phyloP scores from a whole-genome alignment of 1,140 invertebrate genomes.

The Telenomus remus region DNA sequence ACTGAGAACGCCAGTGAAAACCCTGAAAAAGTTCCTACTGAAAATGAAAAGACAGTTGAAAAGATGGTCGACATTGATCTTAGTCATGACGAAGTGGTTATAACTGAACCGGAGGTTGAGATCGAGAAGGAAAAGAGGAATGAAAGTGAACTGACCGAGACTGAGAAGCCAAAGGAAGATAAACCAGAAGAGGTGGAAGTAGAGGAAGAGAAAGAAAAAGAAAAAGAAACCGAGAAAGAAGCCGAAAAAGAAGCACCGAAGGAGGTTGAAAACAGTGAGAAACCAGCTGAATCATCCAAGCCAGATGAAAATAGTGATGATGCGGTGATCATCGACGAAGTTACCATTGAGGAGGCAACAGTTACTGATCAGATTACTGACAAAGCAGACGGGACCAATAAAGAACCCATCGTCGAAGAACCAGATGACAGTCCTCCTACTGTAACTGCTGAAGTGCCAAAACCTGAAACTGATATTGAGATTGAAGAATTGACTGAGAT shows the following conservation, averaged over 20 bases:
- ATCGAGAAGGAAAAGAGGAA: conserved; percentile 5
- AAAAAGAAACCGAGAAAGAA: background rate
- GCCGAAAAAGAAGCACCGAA: background rate
- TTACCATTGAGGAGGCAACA: conserved; percentile 28
- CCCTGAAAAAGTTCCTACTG: background rate
- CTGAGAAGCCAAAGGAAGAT: background rate
- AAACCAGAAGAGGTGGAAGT: conserved; percentile 6
- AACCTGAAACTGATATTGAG: conserved; percentile 14
- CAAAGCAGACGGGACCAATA: background rate
- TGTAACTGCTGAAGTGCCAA: background rate
- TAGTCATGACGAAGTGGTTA: conserved; percentile 18
- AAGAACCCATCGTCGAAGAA: conserved; percentile 20
- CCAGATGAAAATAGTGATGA: conserved; percentile 58
- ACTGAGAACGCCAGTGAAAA: conserved; percentile 28
- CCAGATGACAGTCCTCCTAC: conserved; percentile 9
- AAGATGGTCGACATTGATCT: conserved; percentile 1
- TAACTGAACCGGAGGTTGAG: conserved; percentile 14
- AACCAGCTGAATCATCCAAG: conserved; percentile 6
- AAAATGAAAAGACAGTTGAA: background rate
- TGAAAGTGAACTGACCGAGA: background rate
- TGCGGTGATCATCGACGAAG: conserved; percentile 40
- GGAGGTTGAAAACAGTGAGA: background rate
- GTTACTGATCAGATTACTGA: conserved; percentile 51
- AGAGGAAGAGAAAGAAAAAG: conserved; percentile 7
- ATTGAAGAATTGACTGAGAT: conserved; percentile 62